Conservation (phyloP, 2,113 vertebrate species). For the Lampris incognitus region DNA sequence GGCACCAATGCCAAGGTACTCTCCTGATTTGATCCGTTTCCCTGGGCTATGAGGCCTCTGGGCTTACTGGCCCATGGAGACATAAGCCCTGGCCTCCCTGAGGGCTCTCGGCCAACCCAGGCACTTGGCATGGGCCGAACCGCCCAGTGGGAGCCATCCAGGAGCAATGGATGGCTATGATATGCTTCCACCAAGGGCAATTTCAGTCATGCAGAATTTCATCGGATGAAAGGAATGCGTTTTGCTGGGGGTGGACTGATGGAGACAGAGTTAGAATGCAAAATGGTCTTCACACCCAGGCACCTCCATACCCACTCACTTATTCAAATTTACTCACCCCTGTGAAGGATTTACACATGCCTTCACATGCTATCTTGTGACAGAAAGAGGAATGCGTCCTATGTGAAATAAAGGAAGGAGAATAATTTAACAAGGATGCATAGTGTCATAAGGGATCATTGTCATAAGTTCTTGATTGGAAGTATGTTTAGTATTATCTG, state of each 20-base stretch:
- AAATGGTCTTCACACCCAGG: too few relatives aligned
- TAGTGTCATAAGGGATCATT: too few relatives aligned
- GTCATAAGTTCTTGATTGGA: too few relatives aligned
- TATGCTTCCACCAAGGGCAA: constrained; percentile 82
- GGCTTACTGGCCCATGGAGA: constrained; percentile 85
- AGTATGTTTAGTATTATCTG: too few relatives aligned
- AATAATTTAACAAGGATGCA: too few relatives aligned
- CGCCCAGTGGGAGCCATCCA: constrained; percentile 75
- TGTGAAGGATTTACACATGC: too few relatives aligned
- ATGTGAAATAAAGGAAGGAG: too few relatives aligned
- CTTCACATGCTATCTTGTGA: too few relatives aligned
- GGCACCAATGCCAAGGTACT: constrained; percentile 77
- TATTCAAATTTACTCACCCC: too few relatives aligned
- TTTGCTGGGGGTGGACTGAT: constrained; percentile 68
- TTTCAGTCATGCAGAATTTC: constrained; percentile 79
- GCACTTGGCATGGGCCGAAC: constrained; percentile 76
- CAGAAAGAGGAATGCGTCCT: too few relatives aligned
- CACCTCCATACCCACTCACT: too few relatives aligned
- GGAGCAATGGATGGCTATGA: constrained; percentile 82
- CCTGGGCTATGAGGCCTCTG: constrained; percentile 75
- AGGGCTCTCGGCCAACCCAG: constrained; percentile 82
- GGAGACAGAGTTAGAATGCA: not conserved
- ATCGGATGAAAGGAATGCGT: constrained; percentile 81
- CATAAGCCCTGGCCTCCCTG: constrained; percentile 77
- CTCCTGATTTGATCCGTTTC: constrained; percentile 79